Base-by-base conservation (phyloP, 2,888 invertebrate genomes). In the Troglohyphantes excavatus region DNA sequence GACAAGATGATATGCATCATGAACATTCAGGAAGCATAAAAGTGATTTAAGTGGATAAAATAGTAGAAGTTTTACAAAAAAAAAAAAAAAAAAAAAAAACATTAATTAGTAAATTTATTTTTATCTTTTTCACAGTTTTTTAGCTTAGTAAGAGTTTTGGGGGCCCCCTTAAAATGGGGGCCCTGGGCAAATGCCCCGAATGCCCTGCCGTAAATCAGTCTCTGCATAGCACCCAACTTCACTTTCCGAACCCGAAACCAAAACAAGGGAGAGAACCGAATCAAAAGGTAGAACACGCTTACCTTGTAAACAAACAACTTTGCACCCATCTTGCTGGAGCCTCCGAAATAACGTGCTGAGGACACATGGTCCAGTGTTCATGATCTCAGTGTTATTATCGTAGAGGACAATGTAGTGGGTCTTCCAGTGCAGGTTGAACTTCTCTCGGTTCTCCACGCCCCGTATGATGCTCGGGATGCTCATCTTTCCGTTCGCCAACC, bases 401-500 rank as follows among this genome's bases (percentile, higher is more conserved):
- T 93, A 94, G 19, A 94, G 86, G 2, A 93, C 93, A 17, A 94
- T 91, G 11, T 92, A 92, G 53, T 93, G 93, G 0, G 93, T 92
- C 90, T 93, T 95, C 93, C 96, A 96, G 91, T 96, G 95, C 92
- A 95, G 95, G 92, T 95, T 94, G 92, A 95, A 94, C 90, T 93
- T 93, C 75, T 94, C 94, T 94, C 97, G 96, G 91, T 97, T 95
- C 93, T 97, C 97, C 92, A 96, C 95, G 93, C 97, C 97, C 93
- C 97, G 97, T 92, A 98, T 97, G 65, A 97, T 97, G 29, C 97
- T 96, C 76, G 96, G 95, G 92, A 98, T 94, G 94, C 97, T 97
- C 92, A 98, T 97, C 94, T 98, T 98, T 67, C 98, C 98, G 90
- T 97, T 97, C 68, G 97, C 97, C 92, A 98, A 94, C 87, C 98